Conservation (phyloP, 1,140 invertebrate genomes). For the Catajapyx aquilonaris region DNA sequence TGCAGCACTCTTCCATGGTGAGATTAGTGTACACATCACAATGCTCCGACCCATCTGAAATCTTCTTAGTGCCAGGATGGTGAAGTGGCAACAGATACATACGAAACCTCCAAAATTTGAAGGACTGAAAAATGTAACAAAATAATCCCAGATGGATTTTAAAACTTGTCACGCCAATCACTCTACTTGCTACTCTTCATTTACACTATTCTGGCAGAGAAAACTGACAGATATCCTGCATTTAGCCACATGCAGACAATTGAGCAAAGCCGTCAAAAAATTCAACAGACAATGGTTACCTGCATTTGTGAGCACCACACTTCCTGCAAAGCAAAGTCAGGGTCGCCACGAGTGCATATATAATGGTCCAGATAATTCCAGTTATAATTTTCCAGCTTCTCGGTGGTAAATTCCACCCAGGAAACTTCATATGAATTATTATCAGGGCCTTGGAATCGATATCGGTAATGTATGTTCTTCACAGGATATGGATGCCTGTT, state of each 20-base stretch:
- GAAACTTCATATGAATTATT: constrained; percentile 87
- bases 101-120: constrained; percentile 89
- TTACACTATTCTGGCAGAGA: too few species aligned
- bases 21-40: constrained; percentile 58
- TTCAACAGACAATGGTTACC: too few species aligned
- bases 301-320: too few species aligned
- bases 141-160: too few species aligned
- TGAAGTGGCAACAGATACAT: constrained; percentile 64
- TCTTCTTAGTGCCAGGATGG: constrained; percentile 45
- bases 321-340: constrained; percentile 61
- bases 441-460: constrained; percentile 81
- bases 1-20: constrained; percentile 37
- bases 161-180: too few species aligned
- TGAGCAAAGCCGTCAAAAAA: too few species aligned
- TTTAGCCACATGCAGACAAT: too few species aligned
- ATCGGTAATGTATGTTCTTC: constrained; percentile 73
- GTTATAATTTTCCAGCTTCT: constrained; percentile 88
- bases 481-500: constrained; percentile 74
- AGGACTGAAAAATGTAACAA: too few species aligned
- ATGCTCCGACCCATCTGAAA: constrained; percentile 39
- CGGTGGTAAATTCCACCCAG: constrained; percentile 79
- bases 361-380: constrained; percentile 98
- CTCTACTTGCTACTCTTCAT: too few species aligned
- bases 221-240: too few species aligned
- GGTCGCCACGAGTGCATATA: constrained; percentile 79